Base-by-base conservation (phyloP, 2,888 invertebrate genomes). In the Pachycephus smyrnensis region DNA sequence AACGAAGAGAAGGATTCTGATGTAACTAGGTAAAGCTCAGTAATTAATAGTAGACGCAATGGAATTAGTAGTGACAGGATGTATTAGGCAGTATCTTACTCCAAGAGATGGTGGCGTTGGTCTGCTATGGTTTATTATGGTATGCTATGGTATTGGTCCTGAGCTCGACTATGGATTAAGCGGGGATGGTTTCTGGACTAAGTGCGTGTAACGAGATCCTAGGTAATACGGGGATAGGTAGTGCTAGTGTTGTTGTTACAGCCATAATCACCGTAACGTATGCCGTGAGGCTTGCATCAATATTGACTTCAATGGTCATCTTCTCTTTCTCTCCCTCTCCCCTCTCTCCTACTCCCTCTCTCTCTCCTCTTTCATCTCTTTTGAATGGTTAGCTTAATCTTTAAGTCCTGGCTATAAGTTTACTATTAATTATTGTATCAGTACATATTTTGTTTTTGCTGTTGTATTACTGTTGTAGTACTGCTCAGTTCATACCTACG, bases 251-350 rank as follows among this genome's bases (percentile, higher is more conserved):
- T 86, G 40, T 40, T 40, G 87, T 87, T 85, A 84, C 84, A 85
- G 85, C 78, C 82, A 86, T 88, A 88, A 88, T 88, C 87, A 86
- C 85, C 81, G 83, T 87, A 86, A 85, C 85, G 86, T 88, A 88
- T 88, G 87, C 88, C 84, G 40, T 80, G 82, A 77, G 79, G 88
- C 86, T 87, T 86, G 84, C 84, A 85, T 87, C 88, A 88, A 88
- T 87, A 86, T 88, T 88, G 86, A 86, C 87, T 84, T 79, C 80
- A 82, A 85, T 86, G 86, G 85, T 77, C 69, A 33, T 12, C 68
- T 31, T 77, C 77, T 32, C 35, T 36, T 31, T 77, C 15, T 30
- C 68, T 6, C 68, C 30, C n/a, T 68, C 74, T 69, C 68, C 4
- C 68, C 68, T 3, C 71, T 71, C 71, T 76, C 11, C 37, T 12